Conservation (phyloP, 2,888 invertebrate genomes). For the Cheilosia vernalis region DNA sequence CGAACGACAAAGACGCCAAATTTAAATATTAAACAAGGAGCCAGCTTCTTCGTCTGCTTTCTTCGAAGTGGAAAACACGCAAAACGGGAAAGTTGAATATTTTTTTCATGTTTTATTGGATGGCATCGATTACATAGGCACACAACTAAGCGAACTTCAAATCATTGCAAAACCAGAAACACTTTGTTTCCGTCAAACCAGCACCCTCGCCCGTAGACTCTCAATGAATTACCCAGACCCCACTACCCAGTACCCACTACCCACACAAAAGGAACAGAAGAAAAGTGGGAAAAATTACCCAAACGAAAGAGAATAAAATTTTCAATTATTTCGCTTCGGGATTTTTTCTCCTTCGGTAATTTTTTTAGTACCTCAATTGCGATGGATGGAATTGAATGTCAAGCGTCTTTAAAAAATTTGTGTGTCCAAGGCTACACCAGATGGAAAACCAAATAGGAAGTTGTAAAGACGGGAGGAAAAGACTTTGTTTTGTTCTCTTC, state of each 20-base stretch:
- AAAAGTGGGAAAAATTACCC: slow-evolving; percentile 22
- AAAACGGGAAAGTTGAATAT: slow-evolving; percentile 26
- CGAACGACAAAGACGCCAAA: slow-evolving; percentile 38
- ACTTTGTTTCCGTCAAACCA: slow-evolving; percentile 53
- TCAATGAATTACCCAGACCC: too few species aligned
- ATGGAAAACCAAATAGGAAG: background rate
- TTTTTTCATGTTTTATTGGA: slow-evolving; percentile 37
- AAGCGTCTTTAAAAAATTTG: slow-evolving; percentile 49
- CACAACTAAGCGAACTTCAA: slow-evolving; percentile 46
- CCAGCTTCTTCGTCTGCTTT: background rate
- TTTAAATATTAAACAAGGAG: slow-evolving; percentile 56
- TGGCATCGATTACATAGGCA: slow-evolving; percentile 54
- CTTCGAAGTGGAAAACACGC: background rate
- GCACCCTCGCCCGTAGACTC: background rate
- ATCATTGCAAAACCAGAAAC: slow-evolving; percentile 59
- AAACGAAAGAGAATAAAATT: slow-evolving; percentile 50
- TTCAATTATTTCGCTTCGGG: slow-evolving; percentile 68
- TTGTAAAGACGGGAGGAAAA: background rate
- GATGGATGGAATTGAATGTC: slow-evolving; percentile 68
- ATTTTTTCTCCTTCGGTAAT: slow-evolving; percentile 23
- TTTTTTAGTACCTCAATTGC: slow-evolving; percentile 34
- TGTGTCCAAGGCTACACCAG: slow-evolving; percentile 53
- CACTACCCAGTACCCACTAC: too few species aligned
- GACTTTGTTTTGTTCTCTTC: background rate
- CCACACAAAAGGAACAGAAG: slow-evolving; percentile 22